These are phyloP conservation scores for Stomatorhinus ivindoensis DNA, from an alignment of 2,113 vertebrate species.

Conservation along the genomic window DNA sequence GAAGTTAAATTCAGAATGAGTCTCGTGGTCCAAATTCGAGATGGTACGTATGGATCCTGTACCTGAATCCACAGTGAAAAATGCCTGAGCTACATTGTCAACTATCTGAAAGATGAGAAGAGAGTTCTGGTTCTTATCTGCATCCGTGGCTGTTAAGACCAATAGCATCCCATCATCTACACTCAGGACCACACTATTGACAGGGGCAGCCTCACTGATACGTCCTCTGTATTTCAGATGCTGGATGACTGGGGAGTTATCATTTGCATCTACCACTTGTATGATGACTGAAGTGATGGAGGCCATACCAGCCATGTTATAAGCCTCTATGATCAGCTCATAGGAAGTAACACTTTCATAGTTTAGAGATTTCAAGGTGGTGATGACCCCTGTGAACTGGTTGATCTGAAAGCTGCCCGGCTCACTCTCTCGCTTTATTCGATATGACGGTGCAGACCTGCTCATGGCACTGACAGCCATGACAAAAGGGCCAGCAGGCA, in stretches of 20 bases:
- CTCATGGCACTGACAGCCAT: conserved; percentile 77
- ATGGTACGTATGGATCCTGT: conserved; percentile 92
- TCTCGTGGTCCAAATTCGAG: conserved; percentile 83
- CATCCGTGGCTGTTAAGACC: conserved; percentile 79
- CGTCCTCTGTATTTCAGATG: conserved; percentile 70
- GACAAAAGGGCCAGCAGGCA: conserved; percentile 74
- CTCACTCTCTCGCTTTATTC: conserved; percentile 74
- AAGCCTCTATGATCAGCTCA: conserved; percentile 69
- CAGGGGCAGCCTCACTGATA: conserved; percentile 83
- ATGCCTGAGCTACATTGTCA: conserved; percentile 80
- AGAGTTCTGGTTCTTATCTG: conserved; percentile 85
- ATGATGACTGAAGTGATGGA: conserved; percentile 73
- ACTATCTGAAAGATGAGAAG: conserved; percentile 88
- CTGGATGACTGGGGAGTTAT: conserved; percentile 79
- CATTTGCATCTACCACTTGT: conserved; percentile 41
- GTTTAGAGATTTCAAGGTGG: conserved; percentile 72
- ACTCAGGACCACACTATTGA: conserved; percentile 81
- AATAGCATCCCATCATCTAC: conserved; percentile 67
- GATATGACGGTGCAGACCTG: conserved; percentile 77
- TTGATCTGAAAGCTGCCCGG: conserved; percentile 77
- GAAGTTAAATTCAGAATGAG: conserved; percentile 78
- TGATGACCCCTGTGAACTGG: conserved; percentile 84
- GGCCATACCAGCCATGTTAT: conserved; percentile 86
- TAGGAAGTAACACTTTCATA: conserved; percentile 77
- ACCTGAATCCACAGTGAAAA: conserved; percentile 89